Conservation (phyloP, 1,140 invertebrate genomes). For the Hylyphantes graminicola region DNA sequence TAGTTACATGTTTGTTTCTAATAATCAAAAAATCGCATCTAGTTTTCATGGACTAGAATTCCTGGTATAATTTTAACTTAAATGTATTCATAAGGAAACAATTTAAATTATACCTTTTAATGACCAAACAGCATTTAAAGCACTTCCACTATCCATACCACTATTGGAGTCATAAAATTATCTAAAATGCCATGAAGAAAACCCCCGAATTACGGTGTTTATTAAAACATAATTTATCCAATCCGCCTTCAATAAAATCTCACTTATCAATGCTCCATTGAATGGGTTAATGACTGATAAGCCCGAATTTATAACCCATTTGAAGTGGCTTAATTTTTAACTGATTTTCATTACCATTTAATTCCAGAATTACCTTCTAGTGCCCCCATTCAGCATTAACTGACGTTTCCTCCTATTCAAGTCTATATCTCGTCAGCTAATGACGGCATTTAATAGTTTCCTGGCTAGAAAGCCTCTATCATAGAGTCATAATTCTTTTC, state of each 20-base stretch:
- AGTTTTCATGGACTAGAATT: too few species aligned
- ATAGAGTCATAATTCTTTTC: constrained; percentile 34
- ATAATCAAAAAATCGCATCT: too few species aligned
- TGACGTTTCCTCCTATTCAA: background rate
- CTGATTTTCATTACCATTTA: constrained; percentile 24
- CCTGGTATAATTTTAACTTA: too few species aligned
- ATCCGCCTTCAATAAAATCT: background rate
- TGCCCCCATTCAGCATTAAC: background rate
- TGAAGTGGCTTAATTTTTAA: constrained; percentile 29
- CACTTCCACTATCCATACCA: too few species aligned
- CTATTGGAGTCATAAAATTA: too few species aligned
- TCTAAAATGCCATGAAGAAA: too few species aligned
- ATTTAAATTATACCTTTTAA: too few species aligned
- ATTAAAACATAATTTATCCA: constrained; percentile 10
- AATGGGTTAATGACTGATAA: constrained; percentile 21
- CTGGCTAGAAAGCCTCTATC: background rate
- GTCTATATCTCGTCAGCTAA: constrained; percentile 20
- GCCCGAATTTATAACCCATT: constrained; percentile 21
- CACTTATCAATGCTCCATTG: constrained; percentile 2
- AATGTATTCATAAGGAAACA: too few species aligned
- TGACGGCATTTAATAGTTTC: constrained; percentile 37
- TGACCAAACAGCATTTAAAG: too few species aligned
- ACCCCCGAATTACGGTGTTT: too few species aligned
- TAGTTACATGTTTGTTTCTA: too few species aligned
- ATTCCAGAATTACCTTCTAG: background rate